These are phyloP conservation scores for Lasioglossum morio DNA, from an alignment of 2,888 invertebrate genomes.

Conservation along the genomic window DNA sequence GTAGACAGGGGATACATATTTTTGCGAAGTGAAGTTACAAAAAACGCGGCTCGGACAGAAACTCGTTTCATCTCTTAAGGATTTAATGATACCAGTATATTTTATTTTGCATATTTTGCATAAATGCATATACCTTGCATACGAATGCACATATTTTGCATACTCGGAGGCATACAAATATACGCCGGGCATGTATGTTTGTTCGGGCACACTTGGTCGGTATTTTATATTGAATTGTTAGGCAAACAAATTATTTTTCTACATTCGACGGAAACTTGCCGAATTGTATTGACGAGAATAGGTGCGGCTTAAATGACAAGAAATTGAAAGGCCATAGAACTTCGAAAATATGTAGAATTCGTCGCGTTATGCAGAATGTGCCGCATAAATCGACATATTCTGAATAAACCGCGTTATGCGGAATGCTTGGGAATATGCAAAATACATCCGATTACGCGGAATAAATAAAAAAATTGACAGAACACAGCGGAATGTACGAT, in stretches of 20 bases:
- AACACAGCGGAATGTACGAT: neutral
- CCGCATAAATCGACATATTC: neutral
- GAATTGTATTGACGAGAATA: neutral
- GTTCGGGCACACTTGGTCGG: neutral
- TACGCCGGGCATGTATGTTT: neutral
- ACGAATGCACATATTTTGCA: conserved; percentile 1
- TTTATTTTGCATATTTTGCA: conserved; percentile 13
- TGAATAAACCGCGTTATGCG: neutral
- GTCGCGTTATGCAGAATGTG: neutral
- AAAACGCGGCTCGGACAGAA: neutral
- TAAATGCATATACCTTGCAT: conserved; percentile 7
- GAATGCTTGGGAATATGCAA: neutral
- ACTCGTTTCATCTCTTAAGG: conserved; percentile 10
- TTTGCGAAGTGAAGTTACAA: neutral
- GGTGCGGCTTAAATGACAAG: neutral
- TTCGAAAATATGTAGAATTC: neutral
- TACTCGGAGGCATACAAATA: neutral
- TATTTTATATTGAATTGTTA: neutral
- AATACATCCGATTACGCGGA: conserved; percentile 1
- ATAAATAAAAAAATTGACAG: conserved; percentile 1
- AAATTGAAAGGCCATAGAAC: neutral
- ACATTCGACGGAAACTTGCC: neutral
- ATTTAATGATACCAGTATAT: conserved; percentile 9
- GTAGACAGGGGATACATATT: neutral
- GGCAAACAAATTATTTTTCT: neutral